phyloP scores from a whole-genome alignment of 2,113 vertebrate genomes.

The Melierax canorus region DNA sequence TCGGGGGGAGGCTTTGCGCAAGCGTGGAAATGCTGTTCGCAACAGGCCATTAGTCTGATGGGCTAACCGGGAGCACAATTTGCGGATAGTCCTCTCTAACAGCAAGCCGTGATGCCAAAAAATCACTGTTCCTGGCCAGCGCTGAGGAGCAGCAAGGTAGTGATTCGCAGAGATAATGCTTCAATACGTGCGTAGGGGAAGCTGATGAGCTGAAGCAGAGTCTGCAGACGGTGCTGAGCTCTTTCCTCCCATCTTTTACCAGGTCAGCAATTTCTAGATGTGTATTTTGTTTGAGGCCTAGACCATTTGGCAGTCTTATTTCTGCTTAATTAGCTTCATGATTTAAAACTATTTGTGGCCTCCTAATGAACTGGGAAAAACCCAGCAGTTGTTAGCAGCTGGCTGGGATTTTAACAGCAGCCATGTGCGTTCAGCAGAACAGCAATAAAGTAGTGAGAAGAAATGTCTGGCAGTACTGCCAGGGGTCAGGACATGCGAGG shows the following conservation, averaged over 20 bases:
- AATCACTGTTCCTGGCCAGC: neutral
- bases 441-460: constrained; percentile 18
- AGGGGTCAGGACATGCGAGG: neutral
- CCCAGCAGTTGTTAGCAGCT: constrained; percentile 38
- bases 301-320: neutral
- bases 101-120: neutral
- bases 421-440: neutral
- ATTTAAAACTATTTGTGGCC: constrained; percentile 50
- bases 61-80: fast-evolving
- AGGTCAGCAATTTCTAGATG: constrained; percentile 17
- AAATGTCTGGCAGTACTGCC: neutral
- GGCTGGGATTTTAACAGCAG: constrained; percentile 42
- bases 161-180: neutral
- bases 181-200: neutral
- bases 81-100: neutral
- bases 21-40: neutral
- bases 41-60: neutral
- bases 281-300: constrained; percentile 18
- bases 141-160: neutral
- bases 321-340: constrained; percentile 46
- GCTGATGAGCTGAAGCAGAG: neutral
- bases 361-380: constrained; percentile 43
- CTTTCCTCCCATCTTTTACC: neutral
- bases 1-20: fast-evolving
- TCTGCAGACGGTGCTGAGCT: neutral